Percentiles rank a stretch among this genome's conserved stretches.
phyloP scores from a whole-genome alignment of 2,888 invertebrate species.

The Mythimna albipuncta region DNA sequence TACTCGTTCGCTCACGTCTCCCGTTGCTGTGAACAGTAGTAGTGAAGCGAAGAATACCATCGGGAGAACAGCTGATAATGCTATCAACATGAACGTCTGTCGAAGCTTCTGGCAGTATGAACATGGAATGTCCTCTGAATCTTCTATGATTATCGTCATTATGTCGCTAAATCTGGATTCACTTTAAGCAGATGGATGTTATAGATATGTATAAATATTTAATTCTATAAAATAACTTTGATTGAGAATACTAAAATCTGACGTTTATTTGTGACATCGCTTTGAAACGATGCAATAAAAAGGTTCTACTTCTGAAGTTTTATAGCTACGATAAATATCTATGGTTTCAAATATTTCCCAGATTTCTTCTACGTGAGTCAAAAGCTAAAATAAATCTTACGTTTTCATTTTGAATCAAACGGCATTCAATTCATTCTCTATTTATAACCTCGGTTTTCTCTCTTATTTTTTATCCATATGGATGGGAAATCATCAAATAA shows the following conservation, averaged over 20 bases:
- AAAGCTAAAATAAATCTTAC: conserved; percentile 5
- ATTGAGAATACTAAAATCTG: conserved; percentile 36
- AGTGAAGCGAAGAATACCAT: conserved; percentile 77
- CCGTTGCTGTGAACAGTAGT: conserved; percentile 69
- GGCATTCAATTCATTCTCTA: not conserved
- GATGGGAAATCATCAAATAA: no score
- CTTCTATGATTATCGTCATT: conserved; percentile 74
- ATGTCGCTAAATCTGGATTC: conserved; percentile 10
- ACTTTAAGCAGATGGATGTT: conserved; percentile 13
- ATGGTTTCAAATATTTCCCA: not conserved
- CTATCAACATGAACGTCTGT: conserved; percentile 74
- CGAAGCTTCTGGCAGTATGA: conserved; percentile 74
- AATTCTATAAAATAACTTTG: conserved; percentile 25
- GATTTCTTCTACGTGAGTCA: not conserved
- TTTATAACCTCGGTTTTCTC: not conserved
- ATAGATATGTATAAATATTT: conserved; percentile 22
- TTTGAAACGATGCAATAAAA: conserved; percentile 20
- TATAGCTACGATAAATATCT: conserved; percentile 26
- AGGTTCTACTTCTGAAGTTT: conserved; percentile 23
- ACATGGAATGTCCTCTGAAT: conserved; percentile 74
- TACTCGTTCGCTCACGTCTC: conserved; percentile 60
- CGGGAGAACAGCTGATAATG: conserved; percentile 78
- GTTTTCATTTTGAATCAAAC: not conserved
- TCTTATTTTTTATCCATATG: not conserved
- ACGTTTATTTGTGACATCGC: conserved; percentile 42